These are phyloP conservation scores for Aegithalos caudatus DNA, from an alignment of 2,113 vertebrate genomes.

Conservation along the genomic window DNA sequence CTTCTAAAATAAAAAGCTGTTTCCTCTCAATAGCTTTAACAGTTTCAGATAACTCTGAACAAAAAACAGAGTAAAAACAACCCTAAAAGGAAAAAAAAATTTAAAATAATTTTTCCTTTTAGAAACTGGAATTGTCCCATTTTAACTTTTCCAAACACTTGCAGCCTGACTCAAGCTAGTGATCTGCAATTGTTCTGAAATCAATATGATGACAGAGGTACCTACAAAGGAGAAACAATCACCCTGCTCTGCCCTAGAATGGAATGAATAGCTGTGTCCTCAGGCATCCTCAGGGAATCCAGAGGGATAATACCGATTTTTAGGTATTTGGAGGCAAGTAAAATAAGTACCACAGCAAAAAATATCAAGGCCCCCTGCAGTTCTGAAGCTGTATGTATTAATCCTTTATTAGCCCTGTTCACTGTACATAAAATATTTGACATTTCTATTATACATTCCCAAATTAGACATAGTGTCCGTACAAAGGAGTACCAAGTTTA, in stretches of 20 bases:
- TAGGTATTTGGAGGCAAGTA: background rate
- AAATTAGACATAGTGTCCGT: background rate
- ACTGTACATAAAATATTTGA: accelerated
- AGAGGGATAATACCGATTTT: background rate
- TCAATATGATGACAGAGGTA: background rate
- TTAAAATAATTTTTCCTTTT: background rate
- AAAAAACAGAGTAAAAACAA: background rate
- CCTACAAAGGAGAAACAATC: background rate
- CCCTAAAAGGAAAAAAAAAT: background rate
- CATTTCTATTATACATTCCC: background rate
- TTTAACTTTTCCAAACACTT: background rate
- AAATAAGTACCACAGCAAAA: background rate
- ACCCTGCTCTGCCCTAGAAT: background rate
- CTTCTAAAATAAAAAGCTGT: background rate
- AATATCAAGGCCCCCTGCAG: background rate
- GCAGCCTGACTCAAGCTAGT: background rate
- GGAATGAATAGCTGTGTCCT: background rate
- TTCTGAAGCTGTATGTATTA: background rate
- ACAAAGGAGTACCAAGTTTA: background rate
- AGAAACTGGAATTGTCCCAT: background rate
- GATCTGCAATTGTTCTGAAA: background rate
- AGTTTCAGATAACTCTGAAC: background rate
- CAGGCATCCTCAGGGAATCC: background rate
- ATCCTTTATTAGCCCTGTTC: background rate
- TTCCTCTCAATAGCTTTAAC: background rate